A percentile compares a stretch with the other conserved stretches of the same genome.
Conservation (phyloP, 2,888 invertebrate genomes). For the Malachius bipustulatus region DNA sequence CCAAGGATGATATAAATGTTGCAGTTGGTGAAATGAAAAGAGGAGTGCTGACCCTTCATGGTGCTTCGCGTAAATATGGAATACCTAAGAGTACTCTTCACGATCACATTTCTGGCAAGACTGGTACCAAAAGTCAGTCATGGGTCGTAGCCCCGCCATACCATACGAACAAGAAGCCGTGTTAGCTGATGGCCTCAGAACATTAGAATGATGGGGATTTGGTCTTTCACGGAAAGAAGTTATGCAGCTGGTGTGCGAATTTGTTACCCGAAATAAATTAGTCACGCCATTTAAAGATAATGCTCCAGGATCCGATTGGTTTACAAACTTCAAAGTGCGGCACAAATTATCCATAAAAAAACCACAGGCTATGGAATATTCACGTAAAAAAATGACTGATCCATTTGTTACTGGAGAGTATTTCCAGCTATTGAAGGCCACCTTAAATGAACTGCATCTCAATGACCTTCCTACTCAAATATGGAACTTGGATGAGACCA, state of each 20-base stretch:
- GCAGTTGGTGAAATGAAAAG: background rate
- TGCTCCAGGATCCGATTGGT: conserved; percentile 24
- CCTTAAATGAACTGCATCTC: conserved; percentile 7
- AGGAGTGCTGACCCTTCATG: background rate
- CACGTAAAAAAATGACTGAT: conserved; percentile 4
- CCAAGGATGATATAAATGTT: conserved; percentile 3
- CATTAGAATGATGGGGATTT: conserved; percentile 24
- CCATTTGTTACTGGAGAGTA: conserved; percentile 6
- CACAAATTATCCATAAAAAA: conserved; percentile 25
- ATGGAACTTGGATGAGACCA: conserved; percentile 19
- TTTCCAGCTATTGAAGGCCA: conserved; percentile 7
- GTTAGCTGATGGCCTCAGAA: conserved; percentile 19
- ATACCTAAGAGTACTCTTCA: conserved; percentile 16
- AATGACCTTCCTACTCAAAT: conserved; percentile 4
- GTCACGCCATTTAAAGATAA: conserved; percentile 24
- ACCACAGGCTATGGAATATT: conserved; percentile 24
- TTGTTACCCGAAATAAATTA: conserved; percentile 19
- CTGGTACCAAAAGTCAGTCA: conserved; percentile 14
- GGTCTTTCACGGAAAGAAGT: conserved; percentile 23
- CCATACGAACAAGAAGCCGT: conserved; percentile 19
- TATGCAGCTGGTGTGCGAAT: conserved; percentile 21
- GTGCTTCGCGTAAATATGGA: background rate
- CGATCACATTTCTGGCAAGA: conserved; percentile 15
- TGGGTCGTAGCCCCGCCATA: conserved; percentile 20
- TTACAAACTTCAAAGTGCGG: conserved; percentile 22